Conservation (phyloP, 2,888 invertebrate species). For the Melieria picta region DNA sequence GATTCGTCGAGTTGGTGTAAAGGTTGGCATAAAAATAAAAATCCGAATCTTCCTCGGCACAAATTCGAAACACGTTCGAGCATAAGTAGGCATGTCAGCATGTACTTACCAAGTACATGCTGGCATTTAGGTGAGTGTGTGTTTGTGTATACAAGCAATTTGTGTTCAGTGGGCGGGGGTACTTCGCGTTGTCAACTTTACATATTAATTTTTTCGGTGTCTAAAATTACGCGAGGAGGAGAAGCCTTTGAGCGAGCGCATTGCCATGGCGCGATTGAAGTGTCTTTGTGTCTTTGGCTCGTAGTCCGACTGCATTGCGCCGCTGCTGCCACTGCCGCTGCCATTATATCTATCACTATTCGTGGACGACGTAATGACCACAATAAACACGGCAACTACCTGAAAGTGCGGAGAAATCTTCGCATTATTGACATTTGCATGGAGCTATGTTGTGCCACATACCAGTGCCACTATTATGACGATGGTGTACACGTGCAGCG, state of each 20-base stretch:
- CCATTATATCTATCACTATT: constrained; percentile 47
- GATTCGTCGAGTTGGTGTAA: neutral
- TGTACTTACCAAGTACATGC: too few species aligned
- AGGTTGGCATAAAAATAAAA: constrained; percentile 7
- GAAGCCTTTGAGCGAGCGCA: constrained; percentile 79
- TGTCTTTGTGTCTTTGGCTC: constrained; percentile 81
- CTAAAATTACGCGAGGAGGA: constrained; percentile 48
- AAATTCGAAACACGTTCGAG: too few species aligned
- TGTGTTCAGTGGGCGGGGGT: constrained; percentile 14
- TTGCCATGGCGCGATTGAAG: constrained; percentile 90
- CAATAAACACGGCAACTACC: constrained; percentile 84
- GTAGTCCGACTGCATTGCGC: constrained; percentile 62
- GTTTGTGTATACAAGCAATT: constrained; percentile 8
- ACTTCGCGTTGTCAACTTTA: neutral
- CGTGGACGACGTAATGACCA: constrained; percentile 78
- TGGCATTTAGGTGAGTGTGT: neutral
- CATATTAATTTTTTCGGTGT: constrained; percentile 46
- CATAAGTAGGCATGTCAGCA: too few species aligned
- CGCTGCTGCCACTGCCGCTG: constrained; percentile 41
- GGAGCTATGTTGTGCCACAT: constrained; percentile 51
- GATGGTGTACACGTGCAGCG: constrained; percentile 85
- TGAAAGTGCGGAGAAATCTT: constrained; percentile 53
- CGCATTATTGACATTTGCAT: neutral
- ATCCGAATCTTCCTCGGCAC: neutral
- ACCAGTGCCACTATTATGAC: constrained; percentile 89